Percentiles rank a stretch among this genome's conserved stretches.
phyloP scores from a whole-genome alignment of 2,888 invertebrate genomes.

The Ectemnius lituratus region DNA sequence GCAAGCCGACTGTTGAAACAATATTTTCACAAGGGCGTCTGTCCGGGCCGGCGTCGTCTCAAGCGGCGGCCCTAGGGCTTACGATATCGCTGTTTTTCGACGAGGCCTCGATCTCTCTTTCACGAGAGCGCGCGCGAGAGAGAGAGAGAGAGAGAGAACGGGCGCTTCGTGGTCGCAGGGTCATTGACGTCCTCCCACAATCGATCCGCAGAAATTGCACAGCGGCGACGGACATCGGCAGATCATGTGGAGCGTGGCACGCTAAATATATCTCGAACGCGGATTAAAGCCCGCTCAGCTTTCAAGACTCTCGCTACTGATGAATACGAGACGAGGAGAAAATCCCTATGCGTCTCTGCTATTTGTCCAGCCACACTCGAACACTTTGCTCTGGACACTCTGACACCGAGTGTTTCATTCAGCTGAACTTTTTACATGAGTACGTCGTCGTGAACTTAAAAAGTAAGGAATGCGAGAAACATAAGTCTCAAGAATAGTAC shows the following conservation, averaged over 20 bases:
- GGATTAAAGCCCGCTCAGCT: constrained; percentile 8
- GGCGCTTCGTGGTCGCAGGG: constrained; percentile 32
- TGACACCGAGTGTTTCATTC: neutral
- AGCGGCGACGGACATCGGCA: constrained; percentile 32
- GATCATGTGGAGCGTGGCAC: constrained; percentile 19
- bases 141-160: constrained; percentile 3
- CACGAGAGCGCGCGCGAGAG: too few species aligned
- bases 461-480: neutral
- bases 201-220: constrained; percentile 52
- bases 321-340: constrained; percentile 1
- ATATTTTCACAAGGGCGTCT: constrained; percentile 68
- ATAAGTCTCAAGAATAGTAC: neutral
- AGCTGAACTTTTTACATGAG: neutral
- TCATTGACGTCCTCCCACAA: constrained; percentile 51
- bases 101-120: constrained; percentile 29
- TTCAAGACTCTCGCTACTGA: constrained; percentile 13
- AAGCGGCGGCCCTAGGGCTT: constrained; percentile 41
- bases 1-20: constrained; percentile 58
- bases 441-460: too few species aligned
- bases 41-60: constrained; percentile 48
- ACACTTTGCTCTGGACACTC: too few species aligned
- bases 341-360: too few species aligned
- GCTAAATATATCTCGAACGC: constrained; percentile 41
- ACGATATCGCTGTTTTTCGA: constrained; percentile 58
- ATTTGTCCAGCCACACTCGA: too few species aligned